These are phyloP conservation scores for Tipula lateralis DNA, from an alignment of 2,888 invertebrate genomes.

Conservation along the genomic window DNA sequence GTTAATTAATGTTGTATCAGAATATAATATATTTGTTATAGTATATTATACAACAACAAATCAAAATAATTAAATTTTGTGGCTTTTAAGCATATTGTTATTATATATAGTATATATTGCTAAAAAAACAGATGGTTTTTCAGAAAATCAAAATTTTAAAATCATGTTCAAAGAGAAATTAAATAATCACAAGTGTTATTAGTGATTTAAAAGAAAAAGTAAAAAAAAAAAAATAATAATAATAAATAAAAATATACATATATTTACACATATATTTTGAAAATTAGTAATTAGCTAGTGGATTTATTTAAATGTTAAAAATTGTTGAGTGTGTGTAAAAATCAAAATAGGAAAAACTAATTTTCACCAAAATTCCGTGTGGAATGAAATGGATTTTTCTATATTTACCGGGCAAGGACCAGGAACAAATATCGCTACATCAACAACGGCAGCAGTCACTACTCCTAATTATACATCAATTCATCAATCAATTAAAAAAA, in stretches of 20 bases:
- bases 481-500: neutral
- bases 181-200: neutral
- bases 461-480: neutral
- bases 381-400: conserved; percentile 29
- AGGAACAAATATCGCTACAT: neutral
- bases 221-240: no score
- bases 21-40: no score
- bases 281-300: no score
- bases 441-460: neutral
- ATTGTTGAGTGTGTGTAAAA: neutral
- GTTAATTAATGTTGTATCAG: neutral
- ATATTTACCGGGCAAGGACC: conserved; percentile 27
- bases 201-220: neutral
- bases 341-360: neutral
- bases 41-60: neutral
- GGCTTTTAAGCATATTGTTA: neutral
- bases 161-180: neutral
- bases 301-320: conserved; percentile 13
- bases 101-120: neutral
- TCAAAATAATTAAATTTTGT: neutral
- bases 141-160: neutral
- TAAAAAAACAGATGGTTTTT: neutral
- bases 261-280: no score
- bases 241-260: no score
- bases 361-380: conserved; percentile 2